These are phyloP conservation scores for Sminthopsis crassicaudata DNA, from an alignment of 2,113 vertebrate genomes.

Conservation along the genomic window DNA sequence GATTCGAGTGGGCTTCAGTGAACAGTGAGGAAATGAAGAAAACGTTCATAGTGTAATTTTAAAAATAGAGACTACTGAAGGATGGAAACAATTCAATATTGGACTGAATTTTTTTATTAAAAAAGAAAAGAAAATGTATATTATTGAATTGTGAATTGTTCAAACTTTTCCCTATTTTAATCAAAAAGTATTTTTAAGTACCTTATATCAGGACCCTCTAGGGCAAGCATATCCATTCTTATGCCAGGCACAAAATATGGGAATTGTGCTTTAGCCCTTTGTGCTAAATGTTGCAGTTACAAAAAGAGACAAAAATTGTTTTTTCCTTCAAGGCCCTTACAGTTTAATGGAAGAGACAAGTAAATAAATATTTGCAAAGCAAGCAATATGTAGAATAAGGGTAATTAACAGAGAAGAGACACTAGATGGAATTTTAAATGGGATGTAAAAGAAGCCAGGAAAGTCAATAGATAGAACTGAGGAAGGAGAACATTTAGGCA, in stretches of 20 bases:
- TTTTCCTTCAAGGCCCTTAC: background rate
- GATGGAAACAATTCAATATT: slow-evolving; percentile 4
- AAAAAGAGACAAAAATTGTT: background rate
- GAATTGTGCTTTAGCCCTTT: too few species aligned
- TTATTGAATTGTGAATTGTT: background rate
- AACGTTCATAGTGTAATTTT: slow-evolving; percentile 14
- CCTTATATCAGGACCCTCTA: background rate
- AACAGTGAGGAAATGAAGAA: background rate
- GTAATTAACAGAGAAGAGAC: background rate
- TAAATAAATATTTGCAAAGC: background rate
- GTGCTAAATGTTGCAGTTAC: background rate
- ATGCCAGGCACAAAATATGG: background rate
- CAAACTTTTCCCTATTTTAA: background rate
- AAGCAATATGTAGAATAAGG: background rate
- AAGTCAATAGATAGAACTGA: too few species aligned
- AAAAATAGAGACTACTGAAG: slow-evolving; percentile 15
- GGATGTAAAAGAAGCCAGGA: too few species aligned
- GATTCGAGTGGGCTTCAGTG: slow-evolving; percentile 21
- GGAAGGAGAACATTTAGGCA: too few species aligned
- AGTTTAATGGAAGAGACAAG: background rate
- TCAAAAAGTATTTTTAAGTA: background rate
- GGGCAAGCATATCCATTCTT: background rate
- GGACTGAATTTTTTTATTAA: slow-evolving; percentile 11
- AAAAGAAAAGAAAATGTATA: background rate
- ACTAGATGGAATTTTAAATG: background rate